Evolutionary conservation across 2,797 vertebrate species (phyloP).

Genomic region (Anguilla anguilla): DNA sequence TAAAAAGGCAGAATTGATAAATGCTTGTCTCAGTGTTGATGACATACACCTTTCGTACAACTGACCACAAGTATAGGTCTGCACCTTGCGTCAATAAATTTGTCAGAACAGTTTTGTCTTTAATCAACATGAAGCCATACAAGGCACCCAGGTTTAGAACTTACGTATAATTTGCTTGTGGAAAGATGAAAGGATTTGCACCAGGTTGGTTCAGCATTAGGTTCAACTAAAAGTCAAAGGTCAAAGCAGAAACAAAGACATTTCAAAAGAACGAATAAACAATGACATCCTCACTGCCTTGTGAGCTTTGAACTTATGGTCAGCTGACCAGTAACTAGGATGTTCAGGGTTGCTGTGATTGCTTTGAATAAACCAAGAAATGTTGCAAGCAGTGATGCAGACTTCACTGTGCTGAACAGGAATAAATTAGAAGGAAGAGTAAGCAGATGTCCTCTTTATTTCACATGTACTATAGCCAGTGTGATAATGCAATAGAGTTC

Average conservation of each 20-base stretch:
- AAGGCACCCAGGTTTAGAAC: neutral
- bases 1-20: neutral
- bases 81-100: neutral
- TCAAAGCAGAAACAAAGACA: neutral
- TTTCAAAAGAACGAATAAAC: neutral
- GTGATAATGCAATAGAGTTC: no score
- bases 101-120: neutral
- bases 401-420: neutral
- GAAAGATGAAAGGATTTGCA: neutral
- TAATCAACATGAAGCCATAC: neutral
- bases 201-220: neutral
- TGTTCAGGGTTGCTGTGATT: neutral
- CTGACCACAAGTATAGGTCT: no score
- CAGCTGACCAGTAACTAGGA: neutral
- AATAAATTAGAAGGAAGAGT: neutral
- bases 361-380: neutral
- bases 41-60: neutral
- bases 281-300: neutral
- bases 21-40: neutral
- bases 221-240: neutral
- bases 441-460: neutral
- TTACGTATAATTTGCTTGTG: slow-evolving; percentile 3
- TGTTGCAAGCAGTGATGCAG: neutral
- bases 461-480: no score
- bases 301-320: neutral